Evolutionary conservation across 2,113 vertebrate species (phyloP).

Genomic region (Oryzias curvinotus): DNA sequence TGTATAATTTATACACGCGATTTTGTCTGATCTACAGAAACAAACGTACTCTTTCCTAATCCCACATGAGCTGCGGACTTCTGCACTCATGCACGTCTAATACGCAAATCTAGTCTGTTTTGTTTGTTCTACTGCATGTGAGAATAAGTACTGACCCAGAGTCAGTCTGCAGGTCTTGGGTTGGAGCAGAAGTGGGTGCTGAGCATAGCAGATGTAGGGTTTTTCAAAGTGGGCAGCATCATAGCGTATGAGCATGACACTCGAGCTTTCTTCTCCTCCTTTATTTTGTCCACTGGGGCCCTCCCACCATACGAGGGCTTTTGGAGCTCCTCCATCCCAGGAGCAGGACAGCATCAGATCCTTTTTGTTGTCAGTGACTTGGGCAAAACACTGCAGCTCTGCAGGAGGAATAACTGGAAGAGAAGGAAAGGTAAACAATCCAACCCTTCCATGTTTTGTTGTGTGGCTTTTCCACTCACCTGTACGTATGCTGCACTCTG

Average conservation of each 20-base stretch:
- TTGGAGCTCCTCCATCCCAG: slow-evolving; percentile 84
- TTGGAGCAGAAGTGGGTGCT: slow-evolving; percentile 76
- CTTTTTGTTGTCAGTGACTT: slow-evolving; percentile 75
- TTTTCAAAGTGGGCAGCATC: slow-evolving; percentile 65
- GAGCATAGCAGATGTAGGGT: slow-evolving; percentile 78
- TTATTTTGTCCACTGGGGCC: slow-evolving; percentile 55
- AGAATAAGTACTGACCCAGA: slow-evolving; percentile 75
- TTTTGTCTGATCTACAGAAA: no score
- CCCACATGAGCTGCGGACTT: neutral
- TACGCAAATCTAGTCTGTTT: neutral
- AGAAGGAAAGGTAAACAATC: neutral
- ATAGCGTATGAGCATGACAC: slow-evolving; percentile 77
- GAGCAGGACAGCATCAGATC: slow-evolving; percentile 84
- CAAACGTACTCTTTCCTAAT: no score
- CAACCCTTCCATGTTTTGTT: neutral
- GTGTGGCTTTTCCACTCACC: slow-evolving; percentile 71
- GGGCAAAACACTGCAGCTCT: slow-evolving; percentile 77
- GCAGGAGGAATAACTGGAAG: slow-evolving; percentile 74
- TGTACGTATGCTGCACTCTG: slow-evolving; percentile 73
- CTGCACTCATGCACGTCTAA: neutral
- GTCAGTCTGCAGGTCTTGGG: slow-evolving; percentile 75
- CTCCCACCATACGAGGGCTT: slow-evolving; percentile 80
- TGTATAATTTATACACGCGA: no score
- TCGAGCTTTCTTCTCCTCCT: slow-evolving; percentile 64
- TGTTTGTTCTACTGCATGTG: neutral